Evolutionary conservation across 2,888 invertebrate genomes (phyloP).

Genomic region (Aproaerema taeniolella): DNA sequence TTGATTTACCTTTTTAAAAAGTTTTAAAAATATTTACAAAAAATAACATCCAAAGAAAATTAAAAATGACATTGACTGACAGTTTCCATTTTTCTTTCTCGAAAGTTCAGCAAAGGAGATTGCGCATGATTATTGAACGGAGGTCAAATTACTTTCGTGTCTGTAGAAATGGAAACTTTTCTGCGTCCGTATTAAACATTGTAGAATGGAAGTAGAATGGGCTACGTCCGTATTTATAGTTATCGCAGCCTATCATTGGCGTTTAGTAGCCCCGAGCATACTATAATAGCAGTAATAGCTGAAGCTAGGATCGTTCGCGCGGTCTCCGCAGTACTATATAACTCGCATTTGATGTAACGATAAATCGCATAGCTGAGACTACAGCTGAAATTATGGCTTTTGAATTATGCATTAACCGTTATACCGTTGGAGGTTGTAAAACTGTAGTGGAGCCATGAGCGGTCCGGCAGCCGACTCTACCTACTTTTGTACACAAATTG

Average conservation of each 20-base stretch:
- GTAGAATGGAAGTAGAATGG: too few relatives aligned
- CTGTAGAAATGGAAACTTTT: too few relatives aligned
- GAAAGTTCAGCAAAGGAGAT: background rate
- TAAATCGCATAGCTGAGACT: slow-evolving; percentile 59
- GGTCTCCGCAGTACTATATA: slow-evolving; percentile 29
- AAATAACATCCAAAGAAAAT: slow-evolving; percentile 6
- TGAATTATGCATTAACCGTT: slow-evolving; percentile 67
- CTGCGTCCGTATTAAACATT: too few relatives aligned
- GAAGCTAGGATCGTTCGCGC: slow-evolving; percentile 32
- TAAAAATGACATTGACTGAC: slow-evolving; percentile 9
- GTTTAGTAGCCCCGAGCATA: slow-evolving; percentile 3
- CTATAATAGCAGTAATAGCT: slow-evolving; percentile 8
- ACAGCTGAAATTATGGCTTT: slow-evolving; percentile 60
- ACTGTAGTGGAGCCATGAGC: slow-evolving; percentile 35
- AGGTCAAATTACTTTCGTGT: background rate
- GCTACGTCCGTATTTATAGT: too few relatives aligned
- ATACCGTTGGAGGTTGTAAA: slow-evolving; percentile 55
- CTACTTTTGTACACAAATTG: slow-evolving; percentile 26
- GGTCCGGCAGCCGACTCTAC: slow-evolving; percentile 14
- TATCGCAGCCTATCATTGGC: too few relatives aligned
- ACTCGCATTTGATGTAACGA: slow-evolving; percentile 47
- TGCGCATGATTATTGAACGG: background rate
- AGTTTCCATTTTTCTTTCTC: slow-evolving; percentile 1
- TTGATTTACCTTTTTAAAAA: slow-evolving; percentile 3
- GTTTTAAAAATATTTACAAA: slow-evolving; percentile 11